Percentiles rank a stretch among this genome's conserved stretches.
Evolutionary conservation across 2,888 invertebrate species (phyloP).

Genomic region (Alloplasta piceator): DNA sequence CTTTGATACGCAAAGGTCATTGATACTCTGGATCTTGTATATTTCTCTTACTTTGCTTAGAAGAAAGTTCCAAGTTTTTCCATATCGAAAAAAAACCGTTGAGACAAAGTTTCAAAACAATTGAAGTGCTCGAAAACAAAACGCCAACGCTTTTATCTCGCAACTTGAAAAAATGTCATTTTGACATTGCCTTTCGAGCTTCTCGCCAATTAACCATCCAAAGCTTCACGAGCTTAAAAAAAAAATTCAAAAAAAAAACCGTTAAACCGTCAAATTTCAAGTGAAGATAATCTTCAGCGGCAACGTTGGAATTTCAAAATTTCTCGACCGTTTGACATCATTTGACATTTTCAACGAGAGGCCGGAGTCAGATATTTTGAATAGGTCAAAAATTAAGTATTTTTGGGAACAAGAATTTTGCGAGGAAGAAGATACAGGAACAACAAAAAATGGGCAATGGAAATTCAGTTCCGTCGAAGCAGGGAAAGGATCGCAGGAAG

Average conservation of each 20-base stretch:
- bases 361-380: background rate
- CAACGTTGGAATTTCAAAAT: background rate
- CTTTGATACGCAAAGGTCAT: no score
- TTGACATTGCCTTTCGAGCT: conserved; percentile 57
- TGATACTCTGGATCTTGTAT: no score
- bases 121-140: conserved; percentile 37
- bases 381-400: background rate
- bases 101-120: conserved; percentile 3
- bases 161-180: conserved; percentile 58
- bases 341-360: background rate
- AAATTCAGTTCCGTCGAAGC: conserved; percentile 47
- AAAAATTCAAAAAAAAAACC: conserved; percentile 39
- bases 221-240: conserved; percentile 21
- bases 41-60: no score
- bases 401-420: no score
- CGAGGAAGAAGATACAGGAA: background rate
- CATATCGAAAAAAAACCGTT: no score
- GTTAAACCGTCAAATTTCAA: conserved; percentile 48
- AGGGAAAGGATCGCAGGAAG: conserved; percentile 47
- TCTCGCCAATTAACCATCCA: conserved; percentile 41
- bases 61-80: no score
- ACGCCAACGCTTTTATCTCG: conserved; percentile 38
- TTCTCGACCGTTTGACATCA: background rate
- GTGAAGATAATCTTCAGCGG: conserved; percentile 17
- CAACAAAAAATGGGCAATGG: conserved; percentile 59